These are phyloP conservation scores for Colletes gigas DNA, from an alignment of 1,140 invertebrate genomes.

Conservation along the genomic window DNA sequence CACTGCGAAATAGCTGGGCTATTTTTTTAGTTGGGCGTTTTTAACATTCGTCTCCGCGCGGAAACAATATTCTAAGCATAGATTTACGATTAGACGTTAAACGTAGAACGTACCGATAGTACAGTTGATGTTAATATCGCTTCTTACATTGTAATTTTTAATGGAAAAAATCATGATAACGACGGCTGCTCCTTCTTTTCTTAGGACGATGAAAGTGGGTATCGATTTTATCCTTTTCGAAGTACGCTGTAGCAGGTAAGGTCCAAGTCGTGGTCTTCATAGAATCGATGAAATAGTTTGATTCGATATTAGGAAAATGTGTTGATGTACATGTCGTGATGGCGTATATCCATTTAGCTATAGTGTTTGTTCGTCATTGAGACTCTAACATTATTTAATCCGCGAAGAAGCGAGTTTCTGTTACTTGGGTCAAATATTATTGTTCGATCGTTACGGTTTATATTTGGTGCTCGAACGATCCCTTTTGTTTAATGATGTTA, in stretches of 20 bases:
- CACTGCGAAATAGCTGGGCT: constrained; percentile 57
- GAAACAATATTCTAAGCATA: background rate
- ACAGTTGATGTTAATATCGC: background rate
- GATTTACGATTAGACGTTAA: background rate
- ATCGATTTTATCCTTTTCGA: background rate
- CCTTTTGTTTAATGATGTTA: no score
- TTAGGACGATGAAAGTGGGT: background rate
- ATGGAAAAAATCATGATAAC: no score
- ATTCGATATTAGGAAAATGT: constrained; percentile 45
- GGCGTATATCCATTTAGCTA: constrained; percentile 21
- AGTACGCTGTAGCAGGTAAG: background rate
- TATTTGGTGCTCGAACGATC: background rate
- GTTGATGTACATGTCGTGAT: constrained; percentile 42
- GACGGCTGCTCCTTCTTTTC: background rate
- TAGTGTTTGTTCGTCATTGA: background rate
- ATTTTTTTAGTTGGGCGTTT: constrained; percentile 35
- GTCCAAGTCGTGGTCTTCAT: background rate
- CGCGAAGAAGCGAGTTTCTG: background rate
- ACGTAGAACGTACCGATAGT: background rate
- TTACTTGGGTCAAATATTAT: background rate
- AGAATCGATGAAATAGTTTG: background rate
- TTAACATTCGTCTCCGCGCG: background rate
- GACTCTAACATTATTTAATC: background rate
- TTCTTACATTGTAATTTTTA: background rate
- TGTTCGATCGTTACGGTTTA: background rate